These are phyloP conservation scores for Rhagophthalmus giganteus DNA, from an alignment of 2,888 invertebrate species.

Conservation along the genomic window DNA sequence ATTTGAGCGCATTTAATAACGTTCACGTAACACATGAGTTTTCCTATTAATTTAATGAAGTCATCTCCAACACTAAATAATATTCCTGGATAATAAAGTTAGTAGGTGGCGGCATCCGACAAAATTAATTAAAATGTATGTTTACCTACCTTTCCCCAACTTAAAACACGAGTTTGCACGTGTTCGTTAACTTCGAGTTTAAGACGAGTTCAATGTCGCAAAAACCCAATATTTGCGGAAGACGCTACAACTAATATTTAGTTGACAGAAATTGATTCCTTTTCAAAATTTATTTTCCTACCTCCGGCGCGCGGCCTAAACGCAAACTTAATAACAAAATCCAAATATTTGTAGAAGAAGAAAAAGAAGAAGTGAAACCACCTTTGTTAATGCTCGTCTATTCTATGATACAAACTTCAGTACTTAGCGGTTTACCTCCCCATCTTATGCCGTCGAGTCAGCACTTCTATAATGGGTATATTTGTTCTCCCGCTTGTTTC, in stretches of 20 bases:
- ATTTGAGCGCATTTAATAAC: too few relatives aligned
- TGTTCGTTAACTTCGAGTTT: background rate
- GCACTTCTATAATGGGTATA: constrained; percentile 27
- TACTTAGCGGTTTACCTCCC: constrained; percentile 24
- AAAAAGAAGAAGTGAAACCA: constrained; percentile 16
- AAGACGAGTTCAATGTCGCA: background rate
- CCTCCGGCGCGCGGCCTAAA: constrained; percentile 8
- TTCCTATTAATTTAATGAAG: too few relatives aligned
- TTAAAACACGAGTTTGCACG: background rate
- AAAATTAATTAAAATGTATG: too few relatives aligned
- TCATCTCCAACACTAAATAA: too few relatives aligned
- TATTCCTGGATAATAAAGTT: too few relatives aligned
- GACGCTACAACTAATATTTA: background rate
- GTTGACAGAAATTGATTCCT: constrained; percentile 5
- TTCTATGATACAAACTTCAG: constrained; percentile 18
- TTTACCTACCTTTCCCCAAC: too few relatives aligned
- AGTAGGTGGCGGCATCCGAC: too few relatives aligned
- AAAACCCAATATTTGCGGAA: background rate
- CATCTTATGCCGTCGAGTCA: constrained; percentile 18
- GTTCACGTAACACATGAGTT: too few relatives aligned
- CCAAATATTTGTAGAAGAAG: constrained; percentile 14
- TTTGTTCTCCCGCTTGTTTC: constrained; percentile 28
- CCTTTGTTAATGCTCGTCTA: constrained; percentile 19
- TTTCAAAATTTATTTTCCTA: constrained; percentile 5
- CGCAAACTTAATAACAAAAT: constrained; percentile 10